Evolutionary conservation across 2,888 invertebrate species (phyloP), one percentile per base, ranked within the genome.

Genomic region (Esperia sulphurella): DNA sequence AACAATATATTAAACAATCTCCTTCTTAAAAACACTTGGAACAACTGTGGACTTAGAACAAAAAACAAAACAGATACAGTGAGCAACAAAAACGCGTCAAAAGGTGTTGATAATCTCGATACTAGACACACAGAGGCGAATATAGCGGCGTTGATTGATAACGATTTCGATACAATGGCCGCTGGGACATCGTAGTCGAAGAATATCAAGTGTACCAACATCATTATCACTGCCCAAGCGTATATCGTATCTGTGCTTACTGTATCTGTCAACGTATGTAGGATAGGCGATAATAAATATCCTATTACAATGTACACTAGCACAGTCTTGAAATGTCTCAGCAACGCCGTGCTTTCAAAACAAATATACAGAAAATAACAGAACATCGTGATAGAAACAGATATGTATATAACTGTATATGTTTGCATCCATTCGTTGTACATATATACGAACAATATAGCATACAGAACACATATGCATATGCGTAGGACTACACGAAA

Each of bases 241-340:
- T 97, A 98, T 69, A 99, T 98, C 0, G 99, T 98, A 72, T 99
- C 98, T 0, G 98, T 98, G 70, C 98, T 98, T 1, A 99, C 96
- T 0, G 98, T 97, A 73, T 97, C 97, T 0, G 99, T 99, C 44
- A 99, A 89, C 0, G 98, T 98, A 75, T 98, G 96, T 31, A 98
- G 82, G 13, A 98, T 92, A 0, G 98, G 99, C 0, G 98, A 97
- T 51, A 98, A 90, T 46, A 97, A 91, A 68, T 96, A 97, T 0
- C 97, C 97, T 71, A 98, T 95, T 0, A 95, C 92, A 1, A 97
- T 74, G 66, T 97, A 97, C 8, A 96, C 94, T 33, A 95, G 69
- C 0, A 95, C 92, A 0, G 95, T 97, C 76, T 95, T 93, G 0
- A 95, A 75, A 71, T 97, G 95, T 59, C 93, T 91, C 0, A 81